A percentile compares a stretch with the other conserved stretches of the same genome.
phyloP scores from a whole-genome alignment of 2,113 vertebrate species.

The Castor canadensis region DNA sequence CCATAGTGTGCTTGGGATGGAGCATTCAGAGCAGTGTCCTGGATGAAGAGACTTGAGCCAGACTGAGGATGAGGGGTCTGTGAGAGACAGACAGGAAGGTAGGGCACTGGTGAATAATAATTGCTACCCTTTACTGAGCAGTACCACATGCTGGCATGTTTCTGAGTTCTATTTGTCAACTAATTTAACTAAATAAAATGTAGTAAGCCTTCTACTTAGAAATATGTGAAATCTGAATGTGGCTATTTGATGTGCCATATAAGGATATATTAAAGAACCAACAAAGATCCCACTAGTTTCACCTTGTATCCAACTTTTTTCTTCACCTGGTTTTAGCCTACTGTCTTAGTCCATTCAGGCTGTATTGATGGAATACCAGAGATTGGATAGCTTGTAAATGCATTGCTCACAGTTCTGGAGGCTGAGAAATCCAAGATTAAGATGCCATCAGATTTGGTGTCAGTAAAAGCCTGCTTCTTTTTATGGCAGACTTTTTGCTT shows the following conservation, averaged over 20 bases:
- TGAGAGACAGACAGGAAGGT: neutral
- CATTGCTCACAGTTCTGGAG: neutral
- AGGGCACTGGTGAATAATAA: neutral
- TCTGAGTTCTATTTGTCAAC: neutral
- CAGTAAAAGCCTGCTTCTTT: neutral
- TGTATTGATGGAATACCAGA: neutral
- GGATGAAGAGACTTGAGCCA: neutral
- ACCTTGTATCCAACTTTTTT: neutral
- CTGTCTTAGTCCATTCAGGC: neutral
- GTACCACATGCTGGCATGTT: neutral
- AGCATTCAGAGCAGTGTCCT: neutral
- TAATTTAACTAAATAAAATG: neutral
- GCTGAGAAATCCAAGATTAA: neutral
- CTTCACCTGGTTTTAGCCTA: conserved; percentile 1
- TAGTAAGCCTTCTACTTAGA: neutral
- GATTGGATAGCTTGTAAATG: neutral
- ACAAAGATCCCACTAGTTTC: neutral
- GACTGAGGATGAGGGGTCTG: neutral
- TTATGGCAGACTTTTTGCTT: neutral
- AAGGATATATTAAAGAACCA: neutral
- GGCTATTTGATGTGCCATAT: neutral
- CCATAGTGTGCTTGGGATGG: neutral
- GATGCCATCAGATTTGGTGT: neutral
- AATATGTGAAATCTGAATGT: neutral
- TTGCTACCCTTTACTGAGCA: neutral